A percentile compares a stretch with the other conserved stretches of the same genome.
Conservation (phyloP, 2,888 invertebrate species). For the Eupithecia centaureata region DNA sequence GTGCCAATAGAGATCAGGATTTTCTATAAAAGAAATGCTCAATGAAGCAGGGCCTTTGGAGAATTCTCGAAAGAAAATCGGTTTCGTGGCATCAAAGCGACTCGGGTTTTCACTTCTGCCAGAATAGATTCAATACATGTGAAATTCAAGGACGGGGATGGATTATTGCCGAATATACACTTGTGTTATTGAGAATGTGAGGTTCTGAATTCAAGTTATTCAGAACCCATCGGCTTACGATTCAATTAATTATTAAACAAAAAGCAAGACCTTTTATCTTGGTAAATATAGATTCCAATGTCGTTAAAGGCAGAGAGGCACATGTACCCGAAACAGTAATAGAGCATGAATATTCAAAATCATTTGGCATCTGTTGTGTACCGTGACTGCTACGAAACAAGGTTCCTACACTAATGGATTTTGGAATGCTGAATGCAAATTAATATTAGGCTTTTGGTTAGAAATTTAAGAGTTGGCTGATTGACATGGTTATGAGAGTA, state of each 20-base stretch:
- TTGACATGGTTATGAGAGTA: not conserved
- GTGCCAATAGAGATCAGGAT: slow-evolving; percentile 23
- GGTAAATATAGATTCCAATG: slow-evolving; percentile 34
- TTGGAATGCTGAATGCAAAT: slow-evolving; percentile 34
- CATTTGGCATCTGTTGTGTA: slow-evolving; percentile 44
- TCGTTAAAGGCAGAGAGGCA: slow-evolving; percentile 22
- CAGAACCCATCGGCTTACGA: not conserved
- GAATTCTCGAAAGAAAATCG: slow-evolving; percentile 17
- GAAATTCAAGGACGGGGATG: slow-evolving; percentile 1
- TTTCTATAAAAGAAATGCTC: slow-evolving; percentile 27
- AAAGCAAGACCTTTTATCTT: slow-evolving; percentile 23
- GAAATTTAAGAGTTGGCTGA: slow-evolving; percentile 23
- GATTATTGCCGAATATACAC: not conserved
- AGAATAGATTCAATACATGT: not conserved
- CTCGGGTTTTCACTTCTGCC: not conserved
- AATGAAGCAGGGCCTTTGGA: slow-evolving; percentile 21
- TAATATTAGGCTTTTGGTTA: slow-evolving; percentile 34
- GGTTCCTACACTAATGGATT: slow-evolving; percentile 36
- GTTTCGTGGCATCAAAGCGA: slow-evolving; percentile 16
- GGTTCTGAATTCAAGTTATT: not conserved
- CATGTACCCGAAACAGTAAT: slow-evolving; percentile 39
- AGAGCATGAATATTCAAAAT: slow-evolving; percentile 55
- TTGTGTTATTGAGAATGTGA: not conserved
- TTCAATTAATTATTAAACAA: slow-evolving; percentile 14
- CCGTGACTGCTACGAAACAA: slow-evolving; percentile 35